These are phyloP conservation scores for Crossoptilon crossoptilon DNA, from an alignment of 2,797 vertebrate species.

Conservation along the genomic window DNA sequence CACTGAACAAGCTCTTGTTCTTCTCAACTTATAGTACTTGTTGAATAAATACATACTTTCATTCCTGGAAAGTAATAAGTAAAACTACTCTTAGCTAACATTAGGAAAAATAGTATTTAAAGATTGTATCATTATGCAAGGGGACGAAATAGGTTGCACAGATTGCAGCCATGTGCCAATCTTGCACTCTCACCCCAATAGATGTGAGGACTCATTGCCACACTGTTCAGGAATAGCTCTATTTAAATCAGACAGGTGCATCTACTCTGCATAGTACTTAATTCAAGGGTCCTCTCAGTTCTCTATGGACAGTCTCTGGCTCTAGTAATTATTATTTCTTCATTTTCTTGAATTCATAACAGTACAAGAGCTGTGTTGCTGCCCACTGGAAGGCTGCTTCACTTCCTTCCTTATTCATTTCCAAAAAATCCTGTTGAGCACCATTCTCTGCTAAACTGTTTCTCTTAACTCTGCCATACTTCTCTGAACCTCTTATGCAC, in stretches of 20 bases:
- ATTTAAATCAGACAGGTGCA: neutral
- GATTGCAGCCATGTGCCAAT: neutral
- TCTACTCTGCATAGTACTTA: neutral
- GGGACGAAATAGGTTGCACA: neutral
- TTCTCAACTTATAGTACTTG: neutral
- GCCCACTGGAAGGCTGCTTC: neutral
- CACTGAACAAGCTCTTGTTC: neutral
- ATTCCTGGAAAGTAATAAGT: neutral
- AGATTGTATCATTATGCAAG: neutral
- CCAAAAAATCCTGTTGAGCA: neutral
- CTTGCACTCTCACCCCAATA: neutral
- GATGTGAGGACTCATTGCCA: fast-evolving
- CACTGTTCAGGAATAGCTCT: neutral
- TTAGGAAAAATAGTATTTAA: neutral
- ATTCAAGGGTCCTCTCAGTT: neutral
- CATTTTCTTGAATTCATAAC: neutral
- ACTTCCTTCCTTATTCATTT: neutral
- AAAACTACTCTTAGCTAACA: neutral
- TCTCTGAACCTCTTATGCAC: neutral
- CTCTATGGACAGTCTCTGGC: neutral
- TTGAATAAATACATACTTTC: neutral
- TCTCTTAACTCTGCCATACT: neutral
- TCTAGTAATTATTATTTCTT: neutral
- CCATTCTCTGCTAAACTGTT: neutral
- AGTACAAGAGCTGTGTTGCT: neutral